phyloP scores from a whole-genome alignment of 30 jellyfish, hydroid and myxozoan genomes.

The Sanderia malayensis region DNA sequence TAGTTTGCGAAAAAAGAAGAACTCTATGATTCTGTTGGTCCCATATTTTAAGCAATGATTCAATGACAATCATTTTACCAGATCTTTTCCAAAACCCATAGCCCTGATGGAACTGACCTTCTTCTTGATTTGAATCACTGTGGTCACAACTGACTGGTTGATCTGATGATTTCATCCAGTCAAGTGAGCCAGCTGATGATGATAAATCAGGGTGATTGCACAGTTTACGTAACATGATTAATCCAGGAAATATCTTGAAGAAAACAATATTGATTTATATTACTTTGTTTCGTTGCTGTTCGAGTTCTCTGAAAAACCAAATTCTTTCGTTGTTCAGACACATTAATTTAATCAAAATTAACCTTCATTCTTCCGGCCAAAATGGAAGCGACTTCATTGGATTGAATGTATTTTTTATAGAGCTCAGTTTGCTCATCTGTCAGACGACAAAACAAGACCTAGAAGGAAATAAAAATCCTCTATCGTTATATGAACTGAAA shows the following conservation, averaged over 20 bases:
- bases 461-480: not conserved
- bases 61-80: slow-evolving; percentile 90
- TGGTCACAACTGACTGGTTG: slow-evolving; percentile 6
- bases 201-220: slow-evolving; percentile 92
- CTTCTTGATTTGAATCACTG: slow-evolving; percentile 2
- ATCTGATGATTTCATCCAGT: slow-evolving; percentile 44
- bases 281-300: too few relatives aligned
- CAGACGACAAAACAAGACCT: slow-evolving; percentile 88
- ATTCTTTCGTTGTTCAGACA: too few relatives aligned
- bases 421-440: slow-evolving; percentile 79
- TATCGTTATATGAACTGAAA: too few relatives aligned
- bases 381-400: slow-evolving; percentile 76
- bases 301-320: too few relatives aligned
- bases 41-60: slow-evolving; percentile 69
- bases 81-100: slow-evolving; percentile 86
- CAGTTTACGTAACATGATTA: slow-evolving; percentile 77
- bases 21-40: slow-evolving; percentile 77
- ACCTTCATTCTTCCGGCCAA: slow-evolving; percentile 88
- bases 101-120: slow-evolving; percentile 16
- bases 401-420: slow-evolving; percentile 64
- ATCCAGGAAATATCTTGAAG: slow-evolving; percentile 80
- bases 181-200: slow-evolving; percentile 64
- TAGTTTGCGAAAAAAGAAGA: slow-evolving; percentile 77
- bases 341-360: too few relatives aligned
- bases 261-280: too few relatives aligned